Conservation (phyloP, 2,797 vertebrate species). For the Phaenicophaeus curvirostris region DNA sequence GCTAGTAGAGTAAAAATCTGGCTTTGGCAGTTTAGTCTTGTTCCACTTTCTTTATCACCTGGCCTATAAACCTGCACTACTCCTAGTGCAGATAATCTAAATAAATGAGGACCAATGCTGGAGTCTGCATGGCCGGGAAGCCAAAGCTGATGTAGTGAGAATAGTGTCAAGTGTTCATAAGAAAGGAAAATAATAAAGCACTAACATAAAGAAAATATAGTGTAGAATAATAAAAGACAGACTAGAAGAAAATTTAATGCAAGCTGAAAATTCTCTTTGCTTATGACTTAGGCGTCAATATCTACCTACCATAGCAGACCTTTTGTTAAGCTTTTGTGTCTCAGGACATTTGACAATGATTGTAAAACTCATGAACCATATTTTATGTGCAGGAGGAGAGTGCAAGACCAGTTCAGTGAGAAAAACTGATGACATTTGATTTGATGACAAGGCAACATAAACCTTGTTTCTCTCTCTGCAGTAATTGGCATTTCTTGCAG, state of each 20-base stretch:
- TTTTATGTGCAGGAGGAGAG: neutral
- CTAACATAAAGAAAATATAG: neutral
- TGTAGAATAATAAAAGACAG: neutral
- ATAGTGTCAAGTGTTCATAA: neutral
- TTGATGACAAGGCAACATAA: neutral
- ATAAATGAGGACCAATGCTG: neutral
- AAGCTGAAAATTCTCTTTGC: neutral
- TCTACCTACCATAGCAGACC: neutral
- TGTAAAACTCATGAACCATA: neutral
- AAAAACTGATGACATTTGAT: too few relatives aligned
- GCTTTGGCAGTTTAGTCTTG: neutral
- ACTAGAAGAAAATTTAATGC: neutral
- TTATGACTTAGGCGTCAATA: rapidly evolving
- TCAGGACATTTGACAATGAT: neutral
- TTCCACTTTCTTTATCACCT: neutral
- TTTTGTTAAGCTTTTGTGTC: neutral
- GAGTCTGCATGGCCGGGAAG: neutral
- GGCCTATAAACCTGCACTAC: too few relatives aligned
- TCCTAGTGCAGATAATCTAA: neutral
- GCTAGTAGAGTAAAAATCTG: neutral
- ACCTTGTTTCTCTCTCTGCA: neutral
- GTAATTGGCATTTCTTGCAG: neutral
- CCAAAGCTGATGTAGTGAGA: neutral
- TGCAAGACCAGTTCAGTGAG: neutral
- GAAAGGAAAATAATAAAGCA: neutral